Evolutionary conservation across 2,113 vertebrate species (phyloP).

Genomic region (Calyptommatus sinebrachiatus): DNA sequence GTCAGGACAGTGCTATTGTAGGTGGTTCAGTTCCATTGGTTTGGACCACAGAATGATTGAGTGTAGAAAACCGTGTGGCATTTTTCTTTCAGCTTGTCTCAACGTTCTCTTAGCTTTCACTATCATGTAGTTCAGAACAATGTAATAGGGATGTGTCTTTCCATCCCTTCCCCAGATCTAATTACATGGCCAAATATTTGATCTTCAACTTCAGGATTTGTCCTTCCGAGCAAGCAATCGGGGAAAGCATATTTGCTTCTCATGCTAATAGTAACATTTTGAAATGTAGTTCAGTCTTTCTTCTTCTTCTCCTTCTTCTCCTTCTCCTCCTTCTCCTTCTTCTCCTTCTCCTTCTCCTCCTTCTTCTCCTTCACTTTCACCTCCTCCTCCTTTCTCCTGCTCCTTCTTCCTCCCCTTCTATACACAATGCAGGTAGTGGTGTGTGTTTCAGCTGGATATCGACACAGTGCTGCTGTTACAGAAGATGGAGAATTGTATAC

Average conservation of each 20-base stretch:
- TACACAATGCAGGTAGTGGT: slow-evolving; percentile 74
- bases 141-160: no score
- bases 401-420: slow-evolving; percentile 9
- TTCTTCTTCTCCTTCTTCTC: neutral
- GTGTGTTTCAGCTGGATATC: slow-evolving; percentile 83
- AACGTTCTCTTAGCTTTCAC: neutral
- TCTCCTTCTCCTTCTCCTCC: slow-evolving; percentile 6
- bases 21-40: no score
- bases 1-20: no score
- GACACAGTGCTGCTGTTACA: slow-evolving; percentile 83
- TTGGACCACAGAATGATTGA: no score
- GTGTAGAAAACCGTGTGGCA: no score
- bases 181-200: no score
- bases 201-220: no score
- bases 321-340: slow-evolving; percentile 16
- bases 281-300: neutral
- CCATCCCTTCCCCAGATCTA: no score
- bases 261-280: neutral
- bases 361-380: slow-evolving; percentile 23
- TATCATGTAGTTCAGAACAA: neutral
- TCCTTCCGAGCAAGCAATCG: no score
- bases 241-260: no score
- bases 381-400: no score
- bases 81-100: neutral
- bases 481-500: slow-evolving; percentile 85